Evolutionary conservation across 2,888 invertebrate species (phyloP), one percentile per base, ranked within the genome.

Genomic region (Agonopterix heracliana): DNA sequence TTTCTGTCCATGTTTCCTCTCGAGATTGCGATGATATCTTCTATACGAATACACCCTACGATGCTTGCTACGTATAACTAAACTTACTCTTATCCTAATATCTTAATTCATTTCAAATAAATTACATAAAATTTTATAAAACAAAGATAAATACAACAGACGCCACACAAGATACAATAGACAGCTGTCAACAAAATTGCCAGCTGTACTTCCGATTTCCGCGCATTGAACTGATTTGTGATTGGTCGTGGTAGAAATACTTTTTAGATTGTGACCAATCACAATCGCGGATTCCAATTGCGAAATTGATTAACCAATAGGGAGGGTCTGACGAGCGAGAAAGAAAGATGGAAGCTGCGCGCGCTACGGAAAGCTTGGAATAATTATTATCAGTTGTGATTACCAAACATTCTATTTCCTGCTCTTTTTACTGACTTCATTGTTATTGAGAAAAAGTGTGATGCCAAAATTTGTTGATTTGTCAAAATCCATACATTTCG

Each of bases 1-100:
- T 78, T 86, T 66, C 85, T 81, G 66, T 85, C 85, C 83, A 85
- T 85, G 57, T 70, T 79, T 66, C 59, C 54, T 65, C 11, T 9
- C 26, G 26, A 26, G 26, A 26, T 26, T 26, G 61, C 60, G 54
- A 52, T 48, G 45, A 54, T 51, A 45, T 48, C 48, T 46, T 53
- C 45, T 42, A 46, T 55, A 53, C 55, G 48, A 54, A 57, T 59
- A 59, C 54, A 57, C 54, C 55, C 64, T 61, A 54, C 40, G 54
- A 58, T 60, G 64, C 54, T 47, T 55, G 62, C 57, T 64, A 67
- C 47, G 57, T 63, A 63, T 54, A 64, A 61, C 64, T 70, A 68
- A 56, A 53, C 59, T 56, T 73, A 71, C 48, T 50, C 52, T 68
- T 59, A 56, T 54, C 52, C 64, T 68, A 66, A 46, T 12, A 57